Evolutionary conservation across 2,888 invertebrate genomes (phyloP).

Genomic region (Pseudanteris insignis): DNA sequence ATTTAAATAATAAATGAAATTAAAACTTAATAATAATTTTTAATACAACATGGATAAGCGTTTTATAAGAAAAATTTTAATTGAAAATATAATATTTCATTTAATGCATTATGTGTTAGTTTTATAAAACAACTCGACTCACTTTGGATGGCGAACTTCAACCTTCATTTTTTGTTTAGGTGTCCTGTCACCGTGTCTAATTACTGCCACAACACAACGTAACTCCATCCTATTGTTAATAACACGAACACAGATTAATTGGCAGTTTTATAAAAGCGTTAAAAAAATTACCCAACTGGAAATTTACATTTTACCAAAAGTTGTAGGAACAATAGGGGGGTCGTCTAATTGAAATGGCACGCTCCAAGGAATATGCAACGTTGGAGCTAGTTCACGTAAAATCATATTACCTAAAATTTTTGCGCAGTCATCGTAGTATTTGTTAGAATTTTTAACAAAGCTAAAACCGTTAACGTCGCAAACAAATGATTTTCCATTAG

Average conservation of each 20-base stretch:
- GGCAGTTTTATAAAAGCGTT: too few relatives aligned
- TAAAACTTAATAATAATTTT: too few relatives aligned
- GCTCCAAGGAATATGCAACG: conserved; percentile 96
- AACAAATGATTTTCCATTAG: conserved; percentile 98
- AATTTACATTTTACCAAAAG: conserved; percentile 92
- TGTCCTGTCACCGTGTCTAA: conserved; percentile 97
- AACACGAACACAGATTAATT: too few relatives aligned
- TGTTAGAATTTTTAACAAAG: conserved; percentile 99
- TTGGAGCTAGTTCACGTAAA: conserved; percentile 91
- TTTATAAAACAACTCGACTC: too few relatives aligned
- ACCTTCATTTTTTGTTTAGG: conserved; percentile 99
- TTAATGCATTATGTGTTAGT: too few relatives aligned
- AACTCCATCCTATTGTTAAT: conserved; percentile 75
- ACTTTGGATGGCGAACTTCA: conserved; percentile 95
- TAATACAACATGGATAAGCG: too few relatives aligned
- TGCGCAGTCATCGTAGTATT: conserved; percentile 99
- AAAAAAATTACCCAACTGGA: conserved; percentile 1
- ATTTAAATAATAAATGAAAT: too few relatives aligned
- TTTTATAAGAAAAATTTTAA: too few relatives aligned
- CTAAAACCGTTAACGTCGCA: conserved; percentile 99
- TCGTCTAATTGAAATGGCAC: conserved; percentile 97
- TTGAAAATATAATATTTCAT: too few relatives aligned
- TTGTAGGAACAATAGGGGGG: conserved; percentile 98
- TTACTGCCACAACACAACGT: conserved; percentile 96
- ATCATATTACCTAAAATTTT: conserved; percentile 99